Evolutionary conservation across 2,797 vertebrate species (phyloP).

Genomic region (Cyprinella venusta): DNA sequence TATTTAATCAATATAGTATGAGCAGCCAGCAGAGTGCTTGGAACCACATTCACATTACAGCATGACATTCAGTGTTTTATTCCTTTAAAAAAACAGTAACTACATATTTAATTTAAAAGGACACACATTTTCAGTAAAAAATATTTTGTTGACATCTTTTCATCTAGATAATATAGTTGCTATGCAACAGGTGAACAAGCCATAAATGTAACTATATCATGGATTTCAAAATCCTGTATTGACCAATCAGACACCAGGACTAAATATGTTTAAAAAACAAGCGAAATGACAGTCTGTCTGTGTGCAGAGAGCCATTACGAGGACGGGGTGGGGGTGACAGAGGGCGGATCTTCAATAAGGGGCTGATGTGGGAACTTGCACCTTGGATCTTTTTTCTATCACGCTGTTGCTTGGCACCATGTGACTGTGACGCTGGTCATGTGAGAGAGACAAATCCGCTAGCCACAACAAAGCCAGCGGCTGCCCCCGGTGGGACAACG

Average conservation of each 20-base stretch:
- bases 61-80: background rate
- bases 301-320: constrained; percentile 11
- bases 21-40: background rate
- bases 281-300: constrained; percentile 18
- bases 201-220: background rate
- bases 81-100: background rate
- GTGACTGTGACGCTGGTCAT: constrained; percentile 81
- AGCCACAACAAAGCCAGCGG: constrained; percentile 84
- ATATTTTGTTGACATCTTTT: background rate
- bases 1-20: background rate
- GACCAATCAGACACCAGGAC: constrained; percentile 20
- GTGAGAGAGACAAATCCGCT: constrained; percentile 83
- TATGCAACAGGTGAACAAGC: background rate
- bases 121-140: background rate
- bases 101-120: background rate
- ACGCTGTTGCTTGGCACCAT: constrained; percentile 70
- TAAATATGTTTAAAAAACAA: constrained; percentile 2
- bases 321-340: constrained; percentile 16
- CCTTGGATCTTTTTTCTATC: constrained; percentile 32
- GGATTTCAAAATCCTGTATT: background rate
- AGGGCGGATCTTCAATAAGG: constrained; percentile 25
- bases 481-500: constrained; percentile 75
- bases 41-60: background rate
- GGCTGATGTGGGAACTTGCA: constrained; percentile 39
- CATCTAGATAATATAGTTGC: background rate